Evolutionary conservation across 2,888 invertebrate genomes (phyloP), one percentile per base, ranked within the genome.

Genomic region (Troides oblongomaculatus): DNA sequence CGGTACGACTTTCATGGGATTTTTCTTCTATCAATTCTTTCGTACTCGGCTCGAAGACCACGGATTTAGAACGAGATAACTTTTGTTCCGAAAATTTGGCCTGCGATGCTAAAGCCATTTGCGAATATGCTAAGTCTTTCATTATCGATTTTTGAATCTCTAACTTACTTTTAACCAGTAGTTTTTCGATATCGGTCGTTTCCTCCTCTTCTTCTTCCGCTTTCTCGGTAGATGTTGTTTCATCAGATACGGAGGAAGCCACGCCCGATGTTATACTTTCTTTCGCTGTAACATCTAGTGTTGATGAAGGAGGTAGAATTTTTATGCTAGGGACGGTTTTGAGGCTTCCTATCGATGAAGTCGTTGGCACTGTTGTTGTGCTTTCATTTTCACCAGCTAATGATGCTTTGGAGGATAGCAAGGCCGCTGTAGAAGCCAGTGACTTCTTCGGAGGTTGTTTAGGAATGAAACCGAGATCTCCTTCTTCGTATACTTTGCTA

Each of bases 401-500:
- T 4, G 80, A 79, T 23, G 83, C 83, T 72, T 75, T 77, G 3
- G 84, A 79, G 62, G 66, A n/a, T 10, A 71, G n/a, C 1, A 81
- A 78, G 7, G 72, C 12, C 50, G 74, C 71, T 4, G 80, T 67
- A 5, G 81, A 75, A 56, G 72, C 36, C 7, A 74, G 63, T 0
- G 85, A 76, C 72, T 83, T 88, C 68, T 85, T 90, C 21, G 73
- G 61, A 30, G 72, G 59, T 23, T 82, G 76, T 77, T 94, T 94
- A 0, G 95, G 95, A 72, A 95, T 87, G 74, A 95, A 95, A 12
- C 95, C 95, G 71, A 95, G 92, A 81, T 95, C 95, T 17, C 95
- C 95, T 73, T 94, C 93, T 64, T 92, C 87, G 75, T 96, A 95
- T 30, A 94, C 86, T 57, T 92, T 92, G 1, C 86, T 89, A 39